A percentile compares a stretch with the other conserved stretches of the same genome.
Evolutionary conservation across 53 echinoderm and acorn worm genomes (phyloP).

Genomic region (Zoroaster sp.): DNA sequence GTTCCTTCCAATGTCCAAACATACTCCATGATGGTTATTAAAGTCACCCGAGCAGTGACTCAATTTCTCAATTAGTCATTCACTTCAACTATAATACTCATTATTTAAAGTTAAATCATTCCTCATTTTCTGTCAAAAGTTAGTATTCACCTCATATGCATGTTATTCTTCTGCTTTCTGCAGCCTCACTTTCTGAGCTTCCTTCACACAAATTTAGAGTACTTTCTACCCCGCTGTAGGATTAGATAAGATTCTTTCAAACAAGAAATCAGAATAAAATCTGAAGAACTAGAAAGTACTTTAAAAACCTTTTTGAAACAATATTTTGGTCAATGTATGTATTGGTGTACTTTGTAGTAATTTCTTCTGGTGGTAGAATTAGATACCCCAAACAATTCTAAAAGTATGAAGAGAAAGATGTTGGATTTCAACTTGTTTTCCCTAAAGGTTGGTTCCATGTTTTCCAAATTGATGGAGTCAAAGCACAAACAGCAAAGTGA

Average conservation of each 20-base stretch:
- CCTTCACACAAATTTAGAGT: neutral
- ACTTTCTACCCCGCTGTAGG: neutral
- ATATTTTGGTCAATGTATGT: too few species aligned
- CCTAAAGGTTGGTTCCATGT: slow-evolving; percentile 35
- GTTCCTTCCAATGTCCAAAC: too few species aligned
- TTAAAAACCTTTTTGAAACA: neutral
- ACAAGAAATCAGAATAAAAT: neutral
- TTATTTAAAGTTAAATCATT: too few species aligned
- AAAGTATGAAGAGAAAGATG: neutral
- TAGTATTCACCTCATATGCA: neutral
- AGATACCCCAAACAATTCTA: neutral
- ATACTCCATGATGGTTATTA: too few species aligned
- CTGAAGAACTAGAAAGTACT: too few species aligned
- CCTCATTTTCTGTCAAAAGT: neutral
- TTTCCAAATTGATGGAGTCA: slow-evolving; percentile 41
- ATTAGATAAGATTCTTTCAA: neutral
- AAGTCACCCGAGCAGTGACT: too few species aligned
- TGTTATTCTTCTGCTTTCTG: neutral
- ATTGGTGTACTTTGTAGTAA: neutral
- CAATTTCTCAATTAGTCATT: too few species aligned
- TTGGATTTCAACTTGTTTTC: neutral
- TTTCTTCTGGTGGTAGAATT: neutral
- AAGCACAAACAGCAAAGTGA: slow-evolving; percentile 17
- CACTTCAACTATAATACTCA: too few species aligned
- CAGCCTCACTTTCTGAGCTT: neutral